A percentile compares a stretch with the other conserved stretches of the same genome.
These are phyloP conservation scores for Cabera pusaria DNA, from an alignment of 2,888 invertebrate genomes.

Conservation along the genomic window DNA sequence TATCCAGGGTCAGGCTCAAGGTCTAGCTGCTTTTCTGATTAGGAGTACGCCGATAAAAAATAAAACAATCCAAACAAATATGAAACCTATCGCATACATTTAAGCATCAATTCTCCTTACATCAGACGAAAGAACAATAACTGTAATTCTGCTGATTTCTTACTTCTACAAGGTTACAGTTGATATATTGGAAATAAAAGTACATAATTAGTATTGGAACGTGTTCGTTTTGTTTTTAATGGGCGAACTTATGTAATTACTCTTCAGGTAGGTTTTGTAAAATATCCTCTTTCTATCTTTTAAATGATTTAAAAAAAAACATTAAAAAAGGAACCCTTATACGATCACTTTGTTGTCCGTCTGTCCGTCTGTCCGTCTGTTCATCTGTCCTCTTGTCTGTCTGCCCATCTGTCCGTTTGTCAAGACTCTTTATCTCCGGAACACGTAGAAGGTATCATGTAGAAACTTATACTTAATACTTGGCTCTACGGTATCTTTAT, in stretches of 20 bases:
- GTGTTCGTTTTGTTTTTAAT: slow-evolving; percentile 17
- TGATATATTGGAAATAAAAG: slow-evolving; percentile 49
- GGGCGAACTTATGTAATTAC: slow-evolving; percentile 18
- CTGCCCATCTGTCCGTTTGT: too few species aligned
- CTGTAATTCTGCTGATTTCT: slow-evolving; percentile 72
- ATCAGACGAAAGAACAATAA: slow-evolving; percentile 62
- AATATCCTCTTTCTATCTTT: too few species aligned
- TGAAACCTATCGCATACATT: slow-evolving; percentile 40
- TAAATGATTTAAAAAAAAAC: too few species aligned
- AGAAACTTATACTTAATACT: too few species aligned
- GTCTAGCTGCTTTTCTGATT: slow-evolving; percentile 77
- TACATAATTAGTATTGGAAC: slow-evolving; percentile 30
- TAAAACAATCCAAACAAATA: slow-evolving; percentile 43
- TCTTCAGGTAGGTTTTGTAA: too few species aligned
- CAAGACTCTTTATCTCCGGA: too few species aligned
- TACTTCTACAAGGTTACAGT: slow-evolving; percentile 64
- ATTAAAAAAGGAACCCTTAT: too few species aligned
- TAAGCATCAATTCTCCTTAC: slow-evolving; percentile 50
- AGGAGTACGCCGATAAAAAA: slow-evolving; percentile 69
- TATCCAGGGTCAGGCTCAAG: slow-evolving; percentile 81
- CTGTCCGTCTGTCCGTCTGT: too few species aligned
- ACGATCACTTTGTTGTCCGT: too few species aligned
- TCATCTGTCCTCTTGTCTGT: too few species aligned
- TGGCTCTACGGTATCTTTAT: too few species aligned
- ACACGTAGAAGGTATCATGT: too few species aligned